Conservation (phyloP, 2,797 vertebrate genomes). For the Acomys russatus region DNA sequence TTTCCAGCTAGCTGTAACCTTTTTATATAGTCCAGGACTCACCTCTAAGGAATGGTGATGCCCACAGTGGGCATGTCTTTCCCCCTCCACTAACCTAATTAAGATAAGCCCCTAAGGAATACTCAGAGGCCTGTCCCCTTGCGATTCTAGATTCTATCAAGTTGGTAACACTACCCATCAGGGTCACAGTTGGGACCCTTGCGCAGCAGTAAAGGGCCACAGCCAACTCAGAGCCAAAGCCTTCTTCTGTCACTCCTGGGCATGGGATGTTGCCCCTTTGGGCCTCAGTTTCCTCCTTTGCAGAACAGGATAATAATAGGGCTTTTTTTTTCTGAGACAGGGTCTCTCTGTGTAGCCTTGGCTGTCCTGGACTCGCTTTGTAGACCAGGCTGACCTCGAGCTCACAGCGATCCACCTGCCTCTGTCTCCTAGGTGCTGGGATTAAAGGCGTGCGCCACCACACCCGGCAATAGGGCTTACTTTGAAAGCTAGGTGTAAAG, state of each 20-base stretch:
- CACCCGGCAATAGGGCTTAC: not conserved
- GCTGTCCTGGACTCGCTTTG: too few species aligned
- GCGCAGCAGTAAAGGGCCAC: not conserved
- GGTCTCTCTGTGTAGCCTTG: too few species aligned
- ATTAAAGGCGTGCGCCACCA: too few species aligned
- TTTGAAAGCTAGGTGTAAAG: constrained; percentile 3
- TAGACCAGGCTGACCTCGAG: too few species aligned
- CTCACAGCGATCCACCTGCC: too few species aligned
- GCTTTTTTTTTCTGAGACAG: not conserved
- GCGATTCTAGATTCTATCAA: not conserved
- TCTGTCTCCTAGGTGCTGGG: too few species aligned
- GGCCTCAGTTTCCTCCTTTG: constrained; percentile 10
- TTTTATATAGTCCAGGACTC: not conserved
- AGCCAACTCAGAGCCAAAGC: not conserved
- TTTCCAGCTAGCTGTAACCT: not conserved
- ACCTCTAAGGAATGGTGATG: not conserved
- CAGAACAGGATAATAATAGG: not conserved
- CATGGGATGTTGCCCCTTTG: not conserved
- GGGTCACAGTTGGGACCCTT: not conserved
- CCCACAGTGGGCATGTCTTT: not conserved
- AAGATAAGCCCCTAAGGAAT: not conserved
- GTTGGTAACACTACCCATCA: not conserved
- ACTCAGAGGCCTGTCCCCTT: not conserved
- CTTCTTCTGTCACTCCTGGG: not conserved
- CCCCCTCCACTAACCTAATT: not conserved